Percentiles rank a stretch among this genome's conserved stretches.
These are phyloP conservation scores for Simalia tracyae DNA, from an alignment of 2,797 vertebrate genomes.

Conservation along the genomic window DNA sequence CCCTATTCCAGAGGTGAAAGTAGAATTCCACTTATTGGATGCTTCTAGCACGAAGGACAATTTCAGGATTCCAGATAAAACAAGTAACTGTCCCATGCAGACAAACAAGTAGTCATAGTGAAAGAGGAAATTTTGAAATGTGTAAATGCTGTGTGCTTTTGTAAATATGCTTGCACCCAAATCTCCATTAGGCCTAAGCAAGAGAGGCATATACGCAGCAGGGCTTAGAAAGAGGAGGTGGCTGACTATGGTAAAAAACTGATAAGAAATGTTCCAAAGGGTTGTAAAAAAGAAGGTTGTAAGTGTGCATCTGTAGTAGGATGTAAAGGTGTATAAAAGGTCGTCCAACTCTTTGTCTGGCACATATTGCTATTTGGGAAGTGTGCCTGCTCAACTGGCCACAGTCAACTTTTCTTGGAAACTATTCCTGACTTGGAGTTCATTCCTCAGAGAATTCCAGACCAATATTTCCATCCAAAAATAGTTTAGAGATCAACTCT, in stretches of 20 bases:
- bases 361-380: not conserved
- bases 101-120: not conserved
- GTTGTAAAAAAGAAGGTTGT: not conserved
- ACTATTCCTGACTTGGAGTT: not conserved
- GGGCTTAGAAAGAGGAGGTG: not conserved
- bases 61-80: not conserved
- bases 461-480: not conserved
- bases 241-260: not conserved
- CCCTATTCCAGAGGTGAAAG: not conserved
- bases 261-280: not conserved
- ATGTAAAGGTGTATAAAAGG: not conserved
- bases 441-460: not conserved
- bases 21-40: not conserved
- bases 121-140: not conserved
- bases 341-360: not conserved
- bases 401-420: not conserved
- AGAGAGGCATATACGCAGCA: not conserved
- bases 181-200: not conserved
- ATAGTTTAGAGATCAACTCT: not conserved
- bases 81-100: not conserved
- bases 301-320: not conserved
- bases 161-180: not conserved
- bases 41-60: not conserved
- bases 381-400: not conserved
- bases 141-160: not conserved